Evolutionary conservation across 1,140 invertebrate genomes (phyloP).

Genomic region (Scylla paramamosain): DNA sequence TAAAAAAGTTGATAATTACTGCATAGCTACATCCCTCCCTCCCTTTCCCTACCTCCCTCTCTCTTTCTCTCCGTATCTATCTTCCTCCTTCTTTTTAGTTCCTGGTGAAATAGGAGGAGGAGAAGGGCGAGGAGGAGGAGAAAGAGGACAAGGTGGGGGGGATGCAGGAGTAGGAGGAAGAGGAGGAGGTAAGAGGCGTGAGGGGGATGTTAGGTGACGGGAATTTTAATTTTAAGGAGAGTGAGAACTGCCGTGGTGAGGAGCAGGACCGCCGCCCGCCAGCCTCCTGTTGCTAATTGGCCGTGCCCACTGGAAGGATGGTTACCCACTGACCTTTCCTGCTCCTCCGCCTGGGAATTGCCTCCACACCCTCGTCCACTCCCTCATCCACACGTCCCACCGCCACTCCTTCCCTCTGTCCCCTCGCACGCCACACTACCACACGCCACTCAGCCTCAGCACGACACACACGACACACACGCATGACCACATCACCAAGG

Average conservation of each 20-base stretch:
- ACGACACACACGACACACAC: not conserved
- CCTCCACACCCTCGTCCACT: not conserved
- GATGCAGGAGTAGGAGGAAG: not conserved
- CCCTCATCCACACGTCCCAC: not conserved
- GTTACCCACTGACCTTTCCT: conserved; percentile 19
- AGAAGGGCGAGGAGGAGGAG: too few species aligned
- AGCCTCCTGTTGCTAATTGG: conserved; percentile 10
- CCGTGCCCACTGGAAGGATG: not conserved
- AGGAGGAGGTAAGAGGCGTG: not conserved
- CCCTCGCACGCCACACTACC: not conserved
- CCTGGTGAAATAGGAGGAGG: not conserved
- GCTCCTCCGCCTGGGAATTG: not conserved
- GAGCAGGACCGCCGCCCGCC: too few species aligned
- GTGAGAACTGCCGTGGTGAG: not conserved
- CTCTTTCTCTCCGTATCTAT: not conserved
- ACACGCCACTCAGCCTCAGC: not conserved
- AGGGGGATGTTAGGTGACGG: not conserved
- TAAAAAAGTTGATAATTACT: conserved; percentile 16
- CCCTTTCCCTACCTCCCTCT: not conserved
- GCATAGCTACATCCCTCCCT: not conserved
- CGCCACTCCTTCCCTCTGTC: not conserved
- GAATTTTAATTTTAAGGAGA: conserved; percentile 10
- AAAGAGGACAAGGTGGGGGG: not conserved
- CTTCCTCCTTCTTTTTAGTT: not conserved
- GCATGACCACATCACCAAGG: not conserved